Percentiles rank a stretch among this genome's conserved stretches.
These are phyloP conservation scores for Megamerina dolium DNA, from an alignment of 2,888 invertebrate species.

Conservation along the genomic window DNA sequence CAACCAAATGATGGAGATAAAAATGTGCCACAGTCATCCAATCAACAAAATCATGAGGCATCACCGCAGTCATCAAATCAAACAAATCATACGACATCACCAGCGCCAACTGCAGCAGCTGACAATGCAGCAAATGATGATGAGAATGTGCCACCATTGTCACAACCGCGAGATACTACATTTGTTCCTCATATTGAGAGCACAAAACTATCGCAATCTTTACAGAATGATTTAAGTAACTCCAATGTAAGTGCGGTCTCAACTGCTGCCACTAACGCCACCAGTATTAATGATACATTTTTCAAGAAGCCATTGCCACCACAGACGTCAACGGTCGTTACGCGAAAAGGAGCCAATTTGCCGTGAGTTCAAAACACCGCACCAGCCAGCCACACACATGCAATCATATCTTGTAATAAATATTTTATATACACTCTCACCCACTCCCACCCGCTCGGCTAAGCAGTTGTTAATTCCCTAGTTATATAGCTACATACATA, in stretches of 20 bases:
- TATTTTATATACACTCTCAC: too few species aligned
- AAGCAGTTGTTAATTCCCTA: too few species aligned
- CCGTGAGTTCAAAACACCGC: too few species aligned
- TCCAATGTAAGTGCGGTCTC: not conserved
- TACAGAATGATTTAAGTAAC: slow-evolving; percentile 15
- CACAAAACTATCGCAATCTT: slow-evolving; percentile 18
- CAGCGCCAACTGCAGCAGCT: slow-evolving; percentile 2
- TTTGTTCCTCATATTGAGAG: slow-evolving; percentile 25
- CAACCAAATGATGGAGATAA: not conserved
- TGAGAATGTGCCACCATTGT: slow-evolving; percentile 4
- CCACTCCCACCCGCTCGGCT: too few species aligned
- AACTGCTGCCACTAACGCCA: slow-evolving; percentile 2
- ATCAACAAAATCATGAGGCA: slow-evolving; percentile 4
- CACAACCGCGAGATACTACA: slow-evolving; percentile 19
- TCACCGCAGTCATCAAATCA: too few species aligned
- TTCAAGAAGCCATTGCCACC: slow-evolving; percentile 30
- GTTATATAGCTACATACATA: too few species aligned
- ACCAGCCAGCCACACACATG: too few species aligned
- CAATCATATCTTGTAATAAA: too few species aligned
- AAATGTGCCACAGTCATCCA: not conserved
- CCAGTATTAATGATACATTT: slow-evolving; percentile 27
- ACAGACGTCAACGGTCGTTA: too few species aligned
- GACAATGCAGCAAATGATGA: slow-evolving; percentile 6
- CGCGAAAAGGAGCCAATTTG: too few species aligned
- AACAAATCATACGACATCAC: too few species aligned